Conservation (phyloP, 2,797 vertebrate genomes). For the Aselliscus stoliczkanus region DNA sequence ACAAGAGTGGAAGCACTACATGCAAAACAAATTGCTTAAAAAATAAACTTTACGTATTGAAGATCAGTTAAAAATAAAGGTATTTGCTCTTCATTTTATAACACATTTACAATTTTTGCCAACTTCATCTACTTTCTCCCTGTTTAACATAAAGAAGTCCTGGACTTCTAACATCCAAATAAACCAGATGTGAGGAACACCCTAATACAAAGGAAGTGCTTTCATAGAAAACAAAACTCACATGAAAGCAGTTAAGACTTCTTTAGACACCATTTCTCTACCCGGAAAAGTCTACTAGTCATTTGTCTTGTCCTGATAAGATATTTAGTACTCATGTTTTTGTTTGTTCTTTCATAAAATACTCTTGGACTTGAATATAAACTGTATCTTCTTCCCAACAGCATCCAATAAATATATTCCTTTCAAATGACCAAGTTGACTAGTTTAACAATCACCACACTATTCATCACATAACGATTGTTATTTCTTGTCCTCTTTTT, state of each 20-base stretch:
- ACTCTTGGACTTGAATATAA: constrained; percentile 4
- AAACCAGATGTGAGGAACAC: constrained; percentile 60
- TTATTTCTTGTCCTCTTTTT: constrained; percentile 4
- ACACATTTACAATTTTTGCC: constrained; percentile 33
- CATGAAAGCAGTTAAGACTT: constrained; percentile 51
- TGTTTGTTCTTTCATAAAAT: constrained; percentile 45
- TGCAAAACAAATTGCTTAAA: neutral
- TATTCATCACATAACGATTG: constrained; percentile 47
- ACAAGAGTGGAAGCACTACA: neutral
- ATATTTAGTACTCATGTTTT: neutral
- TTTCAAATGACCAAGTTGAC: constrained; percentile 47
- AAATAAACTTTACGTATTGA: constrained; percentile 31
- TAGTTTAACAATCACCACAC: constrained; percentile 55
- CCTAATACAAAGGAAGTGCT: constrained; percentile 44
- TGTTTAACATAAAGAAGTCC: constrained; percentile 48
- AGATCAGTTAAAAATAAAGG: neutral
- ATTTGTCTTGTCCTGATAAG: constrained; percentile 1
- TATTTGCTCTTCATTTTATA: constrained; percentile 1
- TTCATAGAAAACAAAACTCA: constrained; percentile 43
- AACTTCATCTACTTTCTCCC: constrained; percentile 43
- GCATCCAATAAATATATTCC: neutral
- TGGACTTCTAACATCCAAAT: constrained; percentile 49
- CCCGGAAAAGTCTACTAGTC: neutral
- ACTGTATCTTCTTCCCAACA: constrained; percentile 24
- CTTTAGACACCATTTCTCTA: neutral